Percentiles rank a stretch among this genome's conserved stretches.
Conservation (phyloP, 2,113 vertebrate genomes). For the Typhlomys cinereus region DNA sequence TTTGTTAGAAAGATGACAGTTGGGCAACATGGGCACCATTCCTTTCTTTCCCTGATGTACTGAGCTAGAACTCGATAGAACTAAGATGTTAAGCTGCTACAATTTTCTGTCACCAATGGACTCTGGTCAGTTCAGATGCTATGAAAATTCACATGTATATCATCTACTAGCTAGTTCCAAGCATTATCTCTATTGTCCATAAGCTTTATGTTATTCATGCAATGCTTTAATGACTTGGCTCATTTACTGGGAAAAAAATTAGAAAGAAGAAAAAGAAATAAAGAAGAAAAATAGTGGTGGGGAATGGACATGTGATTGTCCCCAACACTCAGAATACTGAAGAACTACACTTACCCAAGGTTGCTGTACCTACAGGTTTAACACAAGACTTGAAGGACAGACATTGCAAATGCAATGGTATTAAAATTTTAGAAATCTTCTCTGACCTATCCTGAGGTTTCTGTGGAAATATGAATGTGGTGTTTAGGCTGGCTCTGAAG, state of each 20-base stretch:
- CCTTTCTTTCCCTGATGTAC: too few species aligned
- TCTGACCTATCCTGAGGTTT: not conserved
- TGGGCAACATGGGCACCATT: too few species aligned
- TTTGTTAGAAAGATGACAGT: too few species aligned
- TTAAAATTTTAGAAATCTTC: not conserved
- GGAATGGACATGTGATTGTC: not conserved
- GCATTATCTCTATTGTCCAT: too few species aligned
- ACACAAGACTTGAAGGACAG: not conserved
- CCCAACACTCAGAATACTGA: not conserved
- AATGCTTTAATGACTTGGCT: too few species aligned
- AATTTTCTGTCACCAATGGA: too few species aligned
- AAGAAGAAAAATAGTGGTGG: not conserved
- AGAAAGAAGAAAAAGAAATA: not conserved
- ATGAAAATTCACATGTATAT: not conserved
- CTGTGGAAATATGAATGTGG: not conserved
- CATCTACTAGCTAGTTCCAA: too few species aligned
- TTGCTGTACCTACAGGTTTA: not conserved
- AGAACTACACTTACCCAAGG: not conserved
- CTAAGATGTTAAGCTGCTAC: too few species aligned
- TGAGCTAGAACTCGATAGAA: too few species aligned
- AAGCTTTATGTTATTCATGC: too few species aligned
- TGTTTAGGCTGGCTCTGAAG: not conserved
- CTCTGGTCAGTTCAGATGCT: too few species aligned
- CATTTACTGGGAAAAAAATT: too few species aligned
- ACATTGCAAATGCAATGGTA: not conserved